These are phyloP conservation scores for Mesoclemmys tuberculata DNA, from an alignment of 2,113 vertebrate genomes.

Conservation along the genomic window DNA sequence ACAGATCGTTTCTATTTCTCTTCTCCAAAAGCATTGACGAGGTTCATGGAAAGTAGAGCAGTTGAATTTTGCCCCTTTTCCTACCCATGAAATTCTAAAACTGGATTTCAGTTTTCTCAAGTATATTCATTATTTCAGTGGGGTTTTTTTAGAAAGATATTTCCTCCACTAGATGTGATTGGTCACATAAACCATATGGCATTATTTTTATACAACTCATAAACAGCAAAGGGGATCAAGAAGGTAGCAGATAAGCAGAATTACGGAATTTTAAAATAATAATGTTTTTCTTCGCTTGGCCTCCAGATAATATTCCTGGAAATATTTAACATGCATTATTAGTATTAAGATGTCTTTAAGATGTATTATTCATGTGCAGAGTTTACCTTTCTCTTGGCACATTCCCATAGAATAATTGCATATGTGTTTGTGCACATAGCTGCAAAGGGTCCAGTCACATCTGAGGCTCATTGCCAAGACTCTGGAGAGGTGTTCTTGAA, in stretches of 20 bases:
- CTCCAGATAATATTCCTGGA: background rate
- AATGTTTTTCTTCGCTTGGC: background rate
- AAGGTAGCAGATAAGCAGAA: background rate
- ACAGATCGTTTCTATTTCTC: background rate
- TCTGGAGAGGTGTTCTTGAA: background rate
- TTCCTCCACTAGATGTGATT: background rate
- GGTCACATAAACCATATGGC: background rate
- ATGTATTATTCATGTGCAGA: background rate
- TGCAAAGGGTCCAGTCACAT: fast-evolving
- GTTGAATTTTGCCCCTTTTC: background rate
- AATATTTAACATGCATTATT: background rate
- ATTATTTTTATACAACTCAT: background rate
- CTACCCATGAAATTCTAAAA: background rate
- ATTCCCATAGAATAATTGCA: background rate
- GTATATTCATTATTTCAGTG: background rate
- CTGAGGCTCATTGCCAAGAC: fast-evolving
- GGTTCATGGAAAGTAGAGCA: background rate
- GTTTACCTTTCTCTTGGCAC: background rate
- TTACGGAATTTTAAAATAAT: background rate
- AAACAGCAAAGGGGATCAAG: background rate
- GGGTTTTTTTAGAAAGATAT: background rate
- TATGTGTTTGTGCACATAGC: background rate
- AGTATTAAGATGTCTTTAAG: background rate
- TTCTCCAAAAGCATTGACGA: background rate
- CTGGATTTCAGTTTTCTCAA: fast-evolving